Evolutionary conservation across 2,888 invertebrate genomes (phyloP).

Genomic region (Cryptocephalus moraei): DNA sequence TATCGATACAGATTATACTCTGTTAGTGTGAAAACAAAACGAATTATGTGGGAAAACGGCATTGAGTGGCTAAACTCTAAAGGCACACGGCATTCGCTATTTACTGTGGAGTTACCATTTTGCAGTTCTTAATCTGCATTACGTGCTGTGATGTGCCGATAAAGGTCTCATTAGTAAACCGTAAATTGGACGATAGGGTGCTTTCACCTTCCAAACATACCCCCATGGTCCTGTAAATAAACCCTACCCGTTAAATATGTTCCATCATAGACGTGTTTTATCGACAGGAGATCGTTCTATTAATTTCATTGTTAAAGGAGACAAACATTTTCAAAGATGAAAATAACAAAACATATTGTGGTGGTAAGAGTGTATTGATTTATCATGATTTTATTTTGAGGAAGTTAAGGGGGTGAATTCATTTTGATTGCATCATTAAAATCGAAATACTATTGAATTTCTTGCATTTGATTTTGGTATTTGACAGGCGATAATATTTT

Average conservation of each 20-base stretch:
- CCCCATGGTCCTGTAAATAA: slow-evolving; percentile 23
- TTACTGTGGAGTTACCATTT: slow-evolving; percentile 32
- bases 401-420: too few species aligned
- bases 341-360: too few species aligned
- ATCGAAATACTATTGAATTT: too few species aligned
- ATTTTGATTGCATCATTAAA: too few species aligned
- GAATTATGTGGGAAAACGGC: not conserved
- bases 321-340: too few species aligned
- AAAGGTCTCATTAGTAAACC: slow-evolving; percentile 43
- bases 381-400: too few species aligned
- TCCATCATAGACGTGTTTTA: not conserved
- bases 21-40: too few species aligned
- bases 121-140: slow-evolving; percentile 39
- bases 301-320: too few species aligned
- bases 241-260: slow-evolving; percentile 3
- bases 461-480: too few species aligned
- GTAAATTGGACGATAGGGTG: slow-evolving; percentile 37
- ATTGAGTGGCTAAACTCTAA: slow-evolving; percentile 4
- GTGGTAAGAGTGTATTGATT: too few species aligned
- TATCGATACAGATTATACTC: too few species aligned
- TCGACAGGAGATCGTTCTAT: not conserved
- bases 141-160: slow-evolving; percentile 41
- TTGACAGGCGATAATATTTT: too few species aligned
- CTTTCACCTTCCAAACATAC: slow-evolving; percentile 17
- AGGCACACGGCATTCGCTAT: slow-evolving; percentile 23